Percentiles rank a stretch among this genome's conserved stretches.
These are phyloP conservation scores for Polypedilum vanderplanki DNA, from an alignment of 1,140 invertebrate genomes.

Conservation along the genomic window DNA sequence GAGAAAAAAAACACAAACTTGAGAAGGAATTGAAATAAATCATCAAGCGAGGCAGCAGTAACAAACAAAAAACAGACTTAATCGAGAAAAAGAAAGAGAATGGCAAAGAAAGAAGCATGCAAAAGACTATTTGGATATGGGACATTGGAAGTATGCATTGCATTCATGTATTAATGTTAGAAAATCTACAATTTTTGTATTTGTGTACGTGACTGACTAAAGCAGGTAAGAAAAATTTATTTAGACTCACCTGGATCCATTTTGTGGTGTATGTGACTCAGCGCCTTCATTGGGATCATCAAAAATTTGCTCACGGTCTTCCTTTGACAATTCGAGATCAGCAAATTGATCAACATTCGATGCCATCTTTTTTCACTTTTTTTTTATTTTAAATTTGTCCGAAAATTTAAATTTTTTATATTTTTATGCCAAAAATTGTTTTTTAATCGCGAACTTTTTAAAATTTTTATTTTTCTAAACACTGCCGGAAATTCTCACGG, in stretches of 20 bases:
- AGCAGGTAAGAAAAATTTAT: neutral
- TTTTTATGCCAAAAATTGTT: slow-evolving; percentile 23
- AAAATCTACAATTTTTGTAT: neutral
- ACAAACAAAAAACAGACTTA: neutral
- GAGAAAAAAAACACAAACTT: too few relatives aligned
- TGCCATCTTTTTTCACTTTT: slow-evolving; percentile 37
- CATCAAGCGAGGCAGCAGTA: neutral
- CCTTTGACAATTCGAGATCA: slow-evolving; percentile 44
- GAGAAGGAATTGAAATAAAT: too few relatives aligned
- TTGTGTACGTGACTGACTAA: too few relatives aligned
- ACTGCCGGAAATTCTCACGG: slow-evolving; percentile 13
- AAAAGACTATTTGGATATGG: neutral
- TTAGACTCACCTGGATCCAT: slow-evolving; percentile 27
- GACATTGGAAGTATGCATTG: neutral
- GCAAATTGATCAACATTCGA: slow-evolving; percentile 45
- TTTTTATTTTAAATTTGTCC: slow-evolving; percentile 19
- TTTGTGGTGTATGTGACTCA: slow-evolving; percentile 36
- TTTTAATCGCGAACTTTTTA: neutral
- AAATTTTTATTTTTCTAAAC: slow-evolving; percentile 21
- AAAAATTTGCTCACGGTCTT: slow-evolving; percentile 45
- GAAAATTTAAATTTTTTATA: slow-evolving; percentile 14
- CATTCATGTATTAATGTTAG: neutral
- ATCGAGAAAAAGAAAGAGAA: neutral
- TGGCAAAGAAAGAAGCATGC: neutral
- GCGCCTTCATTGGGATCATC: slow-evolving; percentile 45